Conservation (phyloP, 2,113 vertebrate genomes). For the Dasypus novemcinctus region DNA sequence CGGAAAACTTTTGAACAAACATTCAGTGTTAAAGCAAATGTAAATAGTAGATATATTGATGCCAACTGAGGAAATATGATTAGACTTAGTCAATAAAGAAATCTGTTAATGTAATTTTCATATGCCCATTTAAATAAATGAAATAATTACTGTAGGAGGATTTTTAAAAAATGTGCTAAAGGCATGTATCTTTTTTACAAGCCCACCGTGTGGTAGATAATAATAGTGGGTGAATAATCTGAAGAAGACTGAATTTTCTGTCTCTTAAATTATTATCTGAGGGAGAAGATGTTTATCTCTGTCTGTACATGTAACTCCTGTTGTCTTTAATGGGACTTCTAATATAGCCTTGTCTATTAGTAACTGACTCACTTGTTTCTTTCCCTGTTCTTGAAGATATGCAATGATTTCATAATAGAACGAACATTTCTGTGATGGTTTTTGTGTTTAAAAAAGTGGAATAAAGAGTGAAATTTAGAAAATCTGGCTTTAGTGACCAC, state of each 20-base stretch:
- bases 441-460: neutral
- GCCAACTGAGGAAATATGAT: conserved; percentile 71
- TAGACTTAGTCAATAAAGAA: conserved; percentile 77
- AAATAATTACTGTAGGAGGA: conserved; percentile 65
- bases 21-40: conserved; percentile 46
- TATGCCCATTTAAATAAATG: conserved; percentile 78
- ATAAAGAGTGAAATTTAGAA: neutral
- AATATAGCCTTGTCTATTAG: neutral
- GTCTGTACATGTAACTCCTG: neutral
- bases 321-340: neutral
- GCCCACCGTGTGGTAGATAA: neutral
- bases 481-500: neutral
- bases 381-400: neutral
- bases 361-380: neutral
- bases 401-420: neutral
- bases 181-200: conserved; percentile 42
- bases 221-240: conserved; percentile 41
- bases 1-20: conserved; percentile 58
- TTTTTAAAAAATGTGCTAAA: conserved; percentile 76
- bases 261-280: conserved; percentile 9
- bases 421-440: neutral
- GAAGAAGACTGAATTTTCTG: conserved; percentile 39
- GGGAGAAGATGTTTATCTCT: neutral
- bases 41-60: conserved; percentile 58
- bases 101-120: conserved; percentile 78